phyloP scores from a whole-genome alignment of 1,140 invertebrate genomes.

The Sycophaga agraensis region DNA sequence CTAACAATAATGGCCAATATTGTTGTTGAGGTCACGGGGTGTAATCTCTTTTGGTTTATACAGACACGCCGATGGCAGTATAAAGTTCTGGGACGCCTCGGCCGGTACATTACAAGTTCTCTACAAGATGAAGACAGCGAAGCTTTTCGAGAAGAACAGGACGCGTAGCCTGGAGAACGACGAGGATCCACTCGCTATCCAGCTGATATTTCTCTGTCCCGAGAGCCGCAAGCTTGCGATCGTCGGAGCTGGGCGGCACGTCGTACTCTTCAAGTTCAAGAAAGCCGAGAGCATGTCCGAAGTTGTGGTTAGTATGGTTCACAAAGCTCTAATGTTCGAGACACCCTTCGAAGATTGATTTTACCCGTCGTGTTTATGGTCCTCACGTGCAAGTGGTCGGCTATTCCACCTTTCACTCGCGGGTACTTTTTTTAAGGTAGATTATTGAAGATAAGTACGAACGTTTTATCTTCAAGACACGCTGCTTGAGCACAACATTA shows the following conservation, averaged over 20 bases:
- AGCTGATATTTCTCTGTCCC: conserved; percentile 87
- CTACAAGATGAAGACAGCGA: conserved; percentile 97
- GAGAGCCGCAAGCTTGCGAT: conserved; percentile 89
- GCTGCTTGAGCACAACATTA: too few relatives aligned
- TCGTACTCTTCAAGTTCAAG: conserved; percentile 93
- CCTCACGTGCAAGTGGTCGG: too few relatives aligned
- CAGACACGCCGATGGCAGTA: conserved; percentile 92
- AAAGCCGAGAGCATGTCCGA: conserved; percentile 86
- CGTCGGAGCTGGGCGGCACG: conserved; percentile 87
- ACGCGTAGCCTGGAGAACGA: conserved; percentile 64
- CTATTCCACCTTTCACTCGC: too few relatives aligned
- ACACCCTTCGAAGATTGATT: too few relatives aligned
- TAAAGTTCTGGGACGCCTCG: conserved; percentile 98
- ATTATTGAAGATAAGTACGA: too few relatives aligned
- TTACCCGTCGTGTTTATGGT: too few relatives aligned
- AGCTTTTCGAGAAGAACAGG: conserved; percentile 81
- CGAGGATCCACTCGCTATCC: conserved; percentile 91
- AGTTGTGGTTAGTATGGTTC: conserved; percentile 68
- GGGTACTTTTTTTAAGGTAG: too few relatives aligned
- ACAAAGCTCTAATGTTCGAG: background rate
- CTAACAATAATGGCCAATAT: too few relatives aligned
- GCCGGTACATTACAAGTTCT: conserved; percentile 90
- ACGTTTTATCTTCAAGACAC: too few relatives aligned
- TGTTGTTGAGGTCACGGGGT: too few relatives aligned
- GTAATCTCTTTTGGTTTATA: too few relatives aligned